Base-by-base conservation (phyloP, 1,140 invertebrate species). In the Caerostris darwini region DNA sequence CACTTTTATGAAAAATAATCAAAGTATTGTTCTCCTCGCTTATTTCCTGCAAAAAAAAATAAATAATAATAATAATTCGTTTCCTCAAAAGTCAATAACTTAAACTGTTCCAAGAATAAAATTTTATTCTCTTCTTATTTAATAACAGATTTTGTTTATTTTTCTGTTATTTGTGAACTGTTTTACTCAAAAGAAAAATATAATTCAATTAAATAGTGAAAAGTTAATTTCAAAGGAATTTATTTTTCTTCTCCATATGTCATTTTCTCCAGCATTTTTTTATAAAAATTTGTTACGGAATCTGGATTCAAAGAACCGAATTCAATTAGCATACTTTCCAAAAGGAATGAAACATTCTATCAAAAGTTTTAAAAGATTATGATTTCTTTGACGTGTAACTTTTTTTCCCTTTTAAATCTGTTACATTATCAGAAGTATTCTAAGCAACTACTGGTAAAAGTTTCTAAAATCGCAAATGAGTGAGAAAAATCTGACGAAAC, bases 191-290 rank as follows among this genome's bases (percentile, higher is more conserved):
- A 34, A 54, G 34, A 64, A 54, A 88, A 53, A 7, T 88, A 14
- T 88, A 88, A 88, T 88, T 88, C 58, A 88, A 57, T 88, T 88
- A 64, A 88, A 67, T 17, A 64, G 50, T 50, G 59, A 54, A 88
- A 88, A 88, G 19, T 88, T 88, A 64, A 64, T 64, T 88, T 57
- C 12, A 58, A 58, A 77, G 56, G 5, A 5, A 17, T 83, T 4
- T 83, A 12, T 58, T 83, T 58, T 83, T 5, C 7, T 8, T 57
- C n/a, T 57, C 71, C 17, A 57, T 57, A 19, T 83, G 56, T 57
- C 82, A 58, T 7, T 83, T 83, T 58, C 56, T 56, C 8, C 5
- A n/a, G 8, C 3, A 3, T 83, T 83, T 83, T 83, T 3, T n/a
- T 3, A 1, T 14, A 19, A 58, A 17, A 7, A 83, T 8, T 58